phyloP scores from a whole-genome alignment of 2,113 vertebrate genomes.

The Abramis brama region DNA sequence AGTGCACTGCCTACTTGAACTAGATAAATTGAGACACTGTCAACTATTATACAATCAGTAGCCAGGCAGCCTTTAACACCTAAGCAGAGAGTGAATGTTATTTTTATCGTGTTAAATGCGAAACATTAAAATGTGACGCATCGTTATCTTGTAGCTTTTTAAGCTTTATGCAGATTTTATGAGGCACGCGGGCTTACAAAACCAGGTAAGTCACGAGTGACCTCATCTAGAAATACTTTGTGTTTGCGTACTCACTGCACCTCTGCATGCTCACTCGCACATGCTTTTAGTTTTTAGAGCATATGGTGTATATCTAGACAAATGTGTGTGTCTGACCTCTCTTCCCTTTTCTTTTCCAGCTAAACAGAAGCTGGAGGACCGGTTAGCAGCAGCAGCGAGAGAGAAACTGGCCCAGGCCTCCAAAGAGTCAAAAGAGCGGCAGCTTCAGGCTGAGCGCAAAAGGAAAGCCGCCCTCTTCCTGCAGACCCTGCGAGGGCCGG shows the following conservation, averaged over 20 bases:
- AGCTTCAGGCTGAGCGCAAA: conserved; percentile 95
- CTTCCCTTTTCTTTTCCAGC: conserved; percentile 71
- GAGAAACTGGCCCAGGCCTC: conserved; percentile 98
- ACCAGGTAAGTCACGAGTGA: not conserved
- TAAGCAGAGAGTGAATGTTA: not conserved
- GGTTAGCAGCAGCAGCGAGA: conserved; percentile 94
- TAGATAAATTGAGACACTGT: conserved; percentile 31
- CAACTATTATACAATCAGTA: not conserved
- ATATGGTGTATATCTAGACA: not conserved
- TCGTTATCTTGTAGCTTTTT: not conserved
- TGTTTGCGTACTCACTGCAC: not conserved
- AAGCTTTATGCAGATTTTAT: not conserved
- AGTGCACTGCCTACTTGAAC: not conserved
- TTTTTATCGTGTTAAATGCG: not conserved
- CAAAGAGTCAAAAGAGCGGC: conserved; percentile 98
- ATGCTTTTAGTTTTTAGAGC: not conserved
- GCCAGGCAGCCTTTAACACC: not conserved
- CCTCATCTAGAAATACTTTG: not conserved
- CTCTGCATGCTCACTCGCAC: not conserved
- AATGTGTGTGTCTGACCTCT: conserved; percentile 28
- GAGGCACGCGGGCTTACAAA: not conserved
- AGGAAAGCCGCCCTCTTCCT: conserved; percentile 94
- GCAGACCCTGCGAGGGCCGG: conserved; percentile 89
- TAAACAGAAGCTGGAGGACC: conserved; percentile 96
- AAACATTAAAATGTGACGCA: not conserved